Conservation (phyloP, 2,888 invertebrate genomes). For the Salticus scenicus region DNA sequence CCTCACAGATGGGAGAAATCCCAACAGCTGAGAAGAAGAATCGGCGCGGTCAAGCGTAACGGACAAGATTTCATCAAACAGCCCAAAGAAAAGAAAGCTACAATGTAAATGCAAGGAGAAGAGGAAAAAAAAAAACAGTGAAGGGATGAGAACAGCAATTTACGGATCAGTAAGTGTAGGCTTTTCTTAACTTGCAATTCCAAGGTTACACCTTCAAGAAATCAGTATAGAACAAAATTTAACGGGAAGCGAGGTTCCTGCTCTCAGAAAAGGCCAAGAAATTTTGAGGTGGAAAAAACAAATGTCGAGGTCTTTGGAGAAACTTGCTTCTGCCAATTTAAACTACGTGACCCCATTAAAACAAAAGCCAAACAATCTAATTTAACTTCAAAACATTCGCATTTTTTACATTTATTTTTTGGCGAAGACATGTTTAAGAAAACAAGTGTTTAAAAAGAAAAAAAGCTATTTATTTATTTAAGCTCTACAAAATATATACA, state of each 20-base stretch:
- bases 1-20: background rate
- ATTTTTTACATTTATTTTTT: no score
- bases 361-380: no score
- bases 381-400: no score
- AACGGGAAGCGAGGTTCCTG: background rate
- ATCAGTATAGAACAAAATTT: background rate
- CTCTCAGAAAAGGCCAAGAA: background rate
- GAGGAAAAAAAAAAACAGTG: background rate
- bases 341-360: no score
- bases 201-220: background rate
- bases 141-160: background rate
- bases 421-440: no score
- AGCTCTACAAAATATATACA: no score
- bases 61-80: background rate
- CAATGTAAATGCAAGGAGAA: background rate
- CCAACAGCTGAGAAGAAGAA: background rate
- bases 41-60: background rate
- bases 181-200: background rate
- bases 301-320: background rate
- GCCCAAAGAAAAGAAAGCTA: background rate
- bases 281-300: no score
- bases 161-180: conserved; percentile 1
- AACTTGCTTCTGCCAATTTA: background rate
- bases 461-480: no score
- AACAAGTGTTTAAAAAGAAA: no score